These are phyloP conservation scores for Cactoblastis cactorum DNA, from an alignment of 2,888 invertebrate species.

Conservation along the genomic window DNA sequence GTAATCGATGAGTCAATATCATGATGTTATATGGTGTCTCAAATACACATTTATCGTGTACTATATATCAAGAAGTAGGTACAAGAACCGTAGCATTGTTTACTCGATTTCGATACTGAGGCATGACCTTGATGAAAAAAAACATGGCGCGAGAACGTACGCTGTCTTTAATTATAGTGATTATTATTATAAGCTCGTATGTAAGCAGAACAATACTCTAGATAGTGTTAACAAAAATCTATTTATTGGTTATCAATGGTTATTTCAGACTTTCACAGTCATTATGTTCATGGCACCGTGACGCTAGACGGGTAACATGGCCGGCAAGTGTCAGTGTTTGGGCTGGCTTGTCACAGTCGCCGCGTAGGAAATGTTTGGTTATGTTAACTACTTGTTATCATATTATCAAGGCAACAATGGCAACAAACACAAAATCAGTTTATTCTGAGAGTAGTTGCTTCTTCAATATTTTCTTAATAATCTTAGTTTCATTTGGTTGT, in stretches of 20 bases:
- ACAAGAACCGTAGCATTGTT: constrained; percentile 56
- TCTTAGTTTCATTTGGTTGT: constrained; percentile 45
- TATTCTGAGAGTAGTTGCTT: constrained; percentile 28
- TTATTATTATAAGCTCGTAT: constrained; percentile 34
- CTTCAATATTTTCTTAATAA: constrained; percentile 31
- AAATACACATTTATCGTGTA: constrained; percentile 22
- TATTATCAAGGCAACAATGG: constrained; percentile 25
- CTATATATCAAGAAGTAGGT: constrained; percentile 21
- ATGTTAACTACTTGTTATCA: constrained; percentile 26
- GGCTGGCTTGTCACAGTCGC: constrained; percentile 49
- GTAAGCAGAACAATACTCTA: constrained; percentile 24
- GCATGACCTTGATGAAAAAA: constrained; percentile 76
- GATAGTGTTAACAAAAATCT: constrained; percentile 39
- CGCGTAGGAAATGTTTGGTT: constrained; percentile 41
- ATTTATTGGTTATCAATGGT: constrained; percentile 50
- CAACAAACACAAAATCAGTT: constrained; percentile 26
- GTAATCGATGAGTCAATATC: constrained; percentile 65
- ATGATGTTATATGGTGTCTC: constrained; percentile 30
- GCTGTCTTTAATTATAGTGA: constrained; percentile 49
- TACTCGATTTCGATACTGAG: constrained; percentile 69
- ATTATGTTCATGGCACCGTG: constrained; percentile 65
- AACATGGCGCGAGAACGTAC: constrained; percentile 75
- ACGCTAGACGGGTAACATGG: constrained; percentile 73
- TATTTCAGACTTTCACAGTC: constrained; percentile 64
- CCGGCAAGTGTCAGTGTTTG: constrained; percentile 66